Percentiles rank a stretch among this genome's conserved stretches.
These are phyloP conservation scores for Drosophila eohydei DNA, from an alignment of 2,888 invertebrate species.

Conservation along the genomic window DNA sequence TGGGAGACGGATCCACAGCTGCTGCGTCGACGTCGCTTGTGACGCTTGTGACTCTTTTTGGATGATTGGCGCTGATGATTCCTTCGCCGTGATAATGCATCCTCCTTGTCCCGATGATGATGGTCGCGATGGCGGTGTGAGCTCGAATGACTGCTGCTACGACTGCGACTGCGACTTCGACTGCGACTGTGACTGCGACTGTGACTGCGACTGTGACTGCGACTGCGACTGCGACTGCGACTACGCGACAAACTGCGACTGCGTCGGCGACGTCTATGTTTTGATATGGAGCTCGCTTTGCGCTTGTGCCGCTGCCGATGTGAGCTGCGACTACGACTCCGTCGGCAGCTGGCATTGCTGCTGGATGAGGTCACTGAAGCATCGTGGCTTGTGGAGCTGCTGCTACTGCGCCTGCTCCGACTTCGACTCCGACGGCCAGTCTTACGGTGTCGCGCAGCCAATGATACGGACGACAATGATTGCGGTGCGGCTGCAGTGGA, in stretches of 20 bases:
- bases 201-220: constrained; percentile 39
- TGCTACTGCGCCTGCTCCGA: constrained; percentile 50
- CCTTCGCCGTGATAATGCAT: constrained; percentile 15
- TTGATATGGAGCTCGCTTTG: constrained; percentile 32
- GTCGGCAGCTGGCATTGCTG: constrained; percentile 49
- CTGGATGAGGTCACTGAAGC: constrained; percentile 37
- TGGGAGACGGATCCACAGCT: constrained; percentile 46
- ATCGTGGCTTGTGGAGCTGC: constrained; percentile 6
- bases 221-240: constrained; percentile 40
- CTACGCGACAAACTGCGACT: constrained; percentile 37
- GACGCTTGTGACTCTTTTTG: constrained; percentile 67
- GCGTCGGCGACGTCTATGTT: constrained; percentile 37
- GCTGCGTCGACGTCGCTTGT: constrained; percentile 64
- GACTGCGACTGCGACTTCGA: constrained; percentile 36
- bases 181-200: constrained; percentile 39
- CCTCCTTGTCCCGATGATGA: constrained; percentile 36
- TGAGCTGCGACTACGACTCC: constrained; percentile 58
- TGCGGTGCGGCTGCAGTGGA: constrained; percentile 20
- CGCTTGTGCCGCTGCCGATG: constrained; percentile 36
- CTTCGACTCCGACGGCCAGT: constrained; percentile 43
- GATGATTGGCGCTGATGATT: constrained; percentile 37
- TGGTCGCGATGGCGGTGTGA: constrained; percentile 39
- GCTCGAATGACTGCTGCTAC: constrained; percentile 42
- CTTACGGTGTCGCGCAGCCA: constrained; percentile 41
- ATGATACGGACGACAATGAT: not conserved